Conservation (phyloP, 2,113 vertebrate species). For the Micromys minutus region DNA sequence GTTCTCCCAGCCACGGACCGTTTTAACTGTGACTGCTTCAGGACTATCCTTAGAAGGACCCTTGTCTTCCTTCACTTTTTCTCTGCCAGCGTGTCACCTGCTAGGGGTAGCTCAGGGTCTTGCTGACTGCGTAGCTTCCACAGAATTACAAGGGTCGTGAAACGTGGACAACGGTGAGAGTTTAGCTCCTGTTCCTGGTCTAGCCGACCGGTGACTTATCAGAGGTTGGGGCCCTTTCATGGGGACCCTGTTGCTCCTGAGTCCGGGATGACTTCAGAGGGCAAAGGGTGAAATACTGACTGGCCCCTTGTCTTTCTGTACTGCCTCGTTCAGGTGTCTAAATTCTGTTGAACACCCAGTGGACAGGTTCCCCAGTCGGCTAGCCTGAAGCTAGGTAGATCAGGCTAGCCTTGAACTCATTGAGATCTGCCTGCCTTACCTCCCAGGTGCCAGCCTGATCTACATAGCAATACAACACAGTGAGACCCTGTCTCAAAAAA, state of each 20-base stretch:
- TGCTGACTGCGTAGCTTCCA: background rate
- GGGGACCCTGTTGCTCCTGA: background rate
- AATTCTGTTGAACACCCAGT: background rate
- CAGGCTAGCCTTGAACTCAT: background rate
- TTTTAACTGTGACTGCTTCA: no score
- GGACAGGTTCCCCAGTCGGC: background rate
- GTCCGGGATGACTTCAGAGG: background rate
- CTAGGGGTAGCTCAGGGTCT: background rate
- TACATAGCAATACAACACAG: background rate
- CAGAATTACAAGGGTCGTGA: background rate
- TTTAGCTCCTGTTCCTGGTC: background rate
- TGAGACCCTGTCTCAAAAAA: background rate
- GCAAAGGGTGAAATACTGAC: background rate
- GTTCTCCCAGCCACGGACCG: accelerated
- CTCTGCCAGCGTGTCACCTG: background rate
- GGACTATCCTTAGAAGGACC: background rate
- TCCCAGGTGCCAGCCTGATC: background rate
- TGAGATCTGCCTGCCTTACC: background rate
- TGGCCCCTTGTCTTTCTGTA: background rate
- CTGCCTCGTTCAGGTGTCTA: background rate
- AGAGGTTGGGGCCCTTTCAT: background rate
- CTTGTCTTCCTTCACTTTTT: background rate
- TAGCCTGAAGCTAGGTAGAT: background rate
- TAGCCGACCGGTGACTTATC: background rate
- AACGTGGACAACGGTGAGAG: background rate